Evolutionary conservation across 2,888 invertebrate species (phyloP), one percentile per base, ranked within the genome.

Genomic region (Pristionchus fissidentatus): DNA sequence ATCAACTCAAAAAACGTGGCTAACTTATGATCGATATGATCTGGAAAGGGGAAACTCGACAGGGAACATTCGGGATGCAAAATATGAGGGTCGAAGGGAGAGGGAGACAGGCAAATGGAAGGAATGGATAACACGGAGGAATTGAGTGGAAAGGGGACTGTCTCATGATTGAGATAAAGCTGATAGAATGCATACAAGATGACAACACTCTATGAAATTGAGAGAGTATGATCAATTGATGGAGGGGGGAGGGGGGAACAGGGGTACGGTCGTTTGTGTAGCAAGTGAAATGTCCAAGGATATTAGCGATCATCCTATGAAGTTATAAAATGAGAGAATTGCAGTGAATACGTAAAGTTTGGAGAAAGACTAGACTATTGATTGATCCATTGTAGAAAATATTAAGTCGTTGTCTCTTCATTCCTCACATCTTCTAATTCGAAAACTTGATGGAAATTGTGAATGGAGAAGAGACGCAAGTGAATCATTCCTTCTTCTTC

Each of bases 111-210:
- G 41, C 10, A 32, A 70, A 26, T n/a, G 43, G 29, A 41, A n/a
- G 41, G 70, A 41, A 43, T 70, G 13, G 4, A 43, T n/a, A 26
- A 26, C 41, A 70, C 7, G 43, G 70, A 41, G 1, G 19, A 8
- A 8, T 0, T 8, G 22, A 26, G 1, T 0, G 70, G 19, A 43
- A 32, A 70, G n/a, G n/a, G n/a, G n/a, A n/a, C 8, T 43, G 22
- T 66, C 41, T 70, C 70, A 41, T 70, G 26, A 70, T 70, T 41
- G 70, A 70, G 70, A 41, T 70, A 70, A 70, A 70, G 70, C 70
- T 70, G 41, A 41, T 70, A 43, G 70, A 26, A 35, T 38, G 43
- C 15, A n/a, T 38, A n/a, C 26, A 3, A n/a, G 70, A 70, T 70
- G 70, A 70, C 70, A 70, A 70, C 41, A 41, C 70, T 70, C 70